Evolutionary conservation across 2,888 invertebrate genomes (phyloP).

Genomic region (Synergus umbraculus): DNA sequence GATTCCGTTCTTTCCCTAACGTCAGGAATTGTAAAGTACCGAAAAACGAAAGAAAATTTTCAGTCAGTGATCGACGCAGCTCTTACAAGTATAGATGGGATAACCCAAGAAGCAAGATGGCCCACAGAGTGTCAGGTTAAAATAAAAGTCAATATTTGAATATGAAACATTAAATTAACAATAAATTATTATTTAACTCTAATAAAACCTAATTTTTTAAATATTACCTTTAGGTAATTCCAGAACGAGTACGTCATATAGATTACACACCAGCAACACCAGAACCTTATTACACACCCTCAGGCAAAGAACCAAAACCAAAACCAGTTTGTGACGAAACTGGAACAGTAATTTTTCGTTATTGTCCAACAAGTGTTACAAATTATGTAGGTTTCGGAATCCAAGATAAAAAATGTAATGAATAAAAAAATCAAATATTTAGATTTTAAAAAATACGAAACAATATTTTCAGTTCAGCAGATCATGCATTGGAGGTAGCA

Average conservation of each 20-base stretch:
- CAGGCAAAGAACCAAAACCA: slow-evolving; percentile 89
- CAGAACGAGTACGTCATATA: slow-evolving; percentile 89
- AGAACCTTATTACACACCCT: slow-evolving; percentile 89
- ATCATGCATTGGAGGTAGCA: slow-evolving; percentile 88
- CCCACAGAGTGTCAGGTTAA: slow-evolving; percentile 93
- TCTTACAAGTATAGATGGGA: slow-evolving; percentile 60
- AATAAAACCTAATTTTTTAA: neutral
- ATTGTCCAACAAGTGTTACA: slow-evolving; percentile 91
- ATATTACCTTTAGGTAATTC: slow-evolving; percentile 83
- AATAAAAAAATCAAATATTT: slow-evolving; percentile 4
- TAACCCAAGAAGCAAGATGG: slow-evolving; percentile 90
- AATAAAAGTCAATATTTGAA: neutral
- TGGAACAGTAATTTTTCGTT: slow-evolving; percentile 90
- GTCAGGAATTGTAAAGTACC: slow-evolving; percentile 60
- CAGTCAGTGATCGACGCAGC: slow-evolving; percentile 60
- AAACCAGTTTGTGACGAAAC: slow-evolving; percentile 92
- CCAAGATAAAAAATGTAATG: neutral
- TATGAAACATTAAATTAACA: neutral
- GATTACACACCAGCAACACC: slow-evolving; percentile 84
- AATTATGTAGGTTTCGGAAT: slow-evolving; percentile 85
- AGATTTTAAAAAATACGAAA: slow-evolving; percentile 25
- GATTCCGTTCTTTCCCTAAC: slow-evolving; percentile 63
- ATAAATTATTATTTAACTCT: neutral
- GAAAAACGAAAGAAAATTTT: slow-evolving; percentile 64
- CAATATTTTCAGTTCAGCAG: slow-evolving; percentile 84